These are phyloP conservation scores for Ladona fulva DNA, from an alignment of 1,140 invertebrate genomes.

Conservation along the genomic window DNA sequence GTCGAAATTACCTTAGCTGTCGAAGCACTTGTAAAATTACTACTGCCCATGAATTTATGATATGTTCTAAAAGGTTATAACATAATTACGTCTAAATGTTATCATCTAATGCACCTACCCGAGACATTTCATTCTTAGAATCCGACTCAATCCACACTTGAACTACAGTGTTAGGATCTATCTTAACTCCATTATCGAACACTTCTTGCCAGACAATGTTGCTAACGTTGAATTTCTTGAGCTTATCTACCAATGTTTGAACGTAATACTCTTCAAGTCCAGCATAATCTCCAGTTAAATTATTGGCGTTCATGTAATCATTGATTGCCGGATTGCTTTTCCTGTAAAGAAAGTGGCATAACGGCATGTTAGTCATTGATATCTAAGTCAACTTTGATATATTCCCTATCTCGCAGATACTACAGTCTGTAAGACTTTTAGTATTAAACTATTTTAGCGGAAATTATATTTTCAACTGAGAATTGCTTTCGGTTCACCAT, in stretches of 20 bases:
- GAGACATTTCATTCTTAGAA: not conserved
- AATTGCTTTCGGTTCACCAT: too few species aligned
- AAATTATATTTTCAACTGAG: too few species aligned
- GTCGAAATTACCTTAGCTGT: too few species aligned
- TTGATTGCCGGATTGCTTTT: slow-evolving; percentile 59
- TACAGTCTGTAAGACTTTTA: too few species aligned
- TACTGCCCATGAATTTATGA: too few species aligned
- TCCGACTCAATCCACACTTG: slow-evolving; percentile 59
- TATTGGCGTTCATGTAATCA: slow-evolving; percentile 55
- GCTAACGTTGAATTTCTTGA: slow-evolving; percentile 35
- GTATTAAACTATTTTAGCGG: too few species aligned
- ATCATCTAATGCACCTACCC: not conserved
- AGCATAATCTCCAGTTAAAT: slow-evolving; percentile 45
- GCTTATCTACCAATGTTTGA: slow-evolving; percentile 48
- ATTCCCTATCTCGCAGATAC: too few species aligned
- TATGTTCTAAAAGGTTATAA: too few species aligned
- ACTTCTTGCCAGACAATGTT: slow-evolving; percentile 91
- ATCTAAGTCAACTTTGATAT: too few species aligned
- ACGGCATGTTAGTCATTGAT: too few species aligned
- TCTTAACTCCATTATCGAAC: slow-evolving; percentile 62
- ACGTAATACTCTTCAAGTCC: slow-evolving; percentile 62
- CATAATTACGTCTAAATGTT: not conserved
- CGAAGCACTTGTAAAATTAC: too few species aligned
- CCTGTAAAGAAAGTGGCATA: slow-evolving; percentile 40
- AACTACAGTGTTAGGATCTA: slow-evolving; percentile 56